Evolutionary conservation across 1,140 invertebrate species (phyloP).

Genomic region (Portunus trituberculatus): DNA sequence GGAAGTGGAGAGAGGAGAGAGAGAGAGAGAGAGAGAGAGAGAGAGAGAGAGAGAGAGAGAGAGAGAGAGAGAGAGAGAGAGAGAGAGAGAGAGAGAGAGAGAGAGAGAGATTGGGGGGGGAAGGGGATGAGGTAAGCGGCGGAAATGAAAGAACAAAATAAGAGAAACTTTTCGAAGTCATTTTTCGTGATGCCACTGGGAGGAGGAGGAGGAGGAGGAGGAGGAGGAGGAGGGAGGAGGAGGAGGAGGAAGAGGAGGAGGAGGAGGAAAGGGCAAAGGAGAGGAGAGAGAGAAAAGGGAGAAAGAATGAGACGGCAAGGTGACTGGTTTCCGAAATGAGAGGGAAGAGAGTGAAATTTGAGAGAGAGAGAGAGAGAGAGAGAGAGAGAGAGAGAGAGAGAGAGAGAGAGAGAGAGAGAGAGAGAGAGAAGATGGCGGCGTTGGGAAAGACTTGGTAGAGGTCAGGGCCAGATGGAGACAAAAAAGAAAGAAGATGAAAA

Average conservation of each 20-base stretch:
- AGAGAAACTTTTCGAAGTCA: not conserved
- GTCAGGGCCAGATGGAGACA: too few relatives aligned
- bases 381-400: slow-evolving; percentile 11
- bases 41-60: not conserved
- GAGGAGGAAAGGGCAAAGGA: too few relatives aligned
- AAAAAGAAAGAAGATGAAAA: too few relatives aligned
- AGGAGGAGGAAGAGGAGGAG: too few relatives aligned
- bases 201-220: not conserved
- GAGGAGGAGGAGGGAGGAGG: not conserved
- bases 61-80: not conserved
- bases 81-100: not conserved
- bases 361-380: not conserved
- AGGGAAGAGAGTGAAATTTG: not conserved
- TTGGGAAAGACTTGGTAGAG: too few relatives aligned
- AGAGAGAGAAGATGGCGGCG: not conserved
- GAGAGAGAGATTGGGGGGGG: not conserved
- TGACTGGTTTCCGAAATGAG: not conserved
- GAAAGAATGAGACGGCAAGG: not conserved
- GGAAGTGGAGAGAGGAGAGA: not conserved
- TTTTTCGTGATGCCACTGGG: not conserved
- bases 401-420: slow-evolving; percentile 11
- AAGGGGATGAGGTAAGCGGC: not conserved
- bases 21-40: not conserved
- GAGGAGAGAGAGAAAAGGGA: not conserved
- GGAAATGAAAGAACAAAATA: not conserved